These are phyloP conservation scores for Sandelia bainsii DNA, from an alignment of 2,797 vertebrate species.

Conservation along the genomic window DNA sequence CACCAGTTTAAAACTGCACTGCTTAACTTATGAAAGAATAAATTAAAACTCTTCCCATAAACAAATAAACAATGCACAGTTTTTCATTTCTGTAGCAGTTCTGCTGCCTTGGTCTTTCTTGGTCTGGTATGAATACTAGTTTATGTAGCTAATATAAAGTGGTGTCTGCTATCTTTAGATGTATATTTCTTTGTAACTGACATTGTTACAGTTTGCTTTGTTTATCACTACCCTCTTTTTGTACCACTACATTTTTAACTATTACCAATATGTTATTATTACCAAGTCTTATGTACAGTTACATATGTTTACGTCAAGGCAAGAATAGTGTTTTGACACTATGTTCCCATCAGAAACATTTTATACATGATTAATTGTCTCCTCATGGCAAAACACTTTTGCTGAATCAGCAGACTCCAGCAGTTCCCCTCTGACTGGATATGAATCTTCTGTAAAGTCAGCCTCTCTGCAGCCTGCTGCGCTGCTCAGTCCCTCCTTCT, in stretches of 20 bases:
- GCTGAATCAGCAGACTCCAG: slow-evolving; percentile 47
- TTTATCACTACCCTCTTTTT: not conserved
- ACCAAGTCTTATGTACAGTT: too few species aligned
- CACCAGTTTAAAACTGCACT: slow-evolving; percentile 1
- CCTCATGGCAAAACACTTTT: not conserved
- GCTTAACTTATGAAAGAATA: not conserved
- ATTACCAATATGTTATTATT: not conserved
- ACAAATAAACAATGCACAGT: too few species aligned
- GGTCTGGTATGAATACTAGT: not conserved
- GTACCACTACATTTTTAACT: not conserved
- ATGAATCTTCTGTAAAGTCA: slow-evolving; percentile 1
- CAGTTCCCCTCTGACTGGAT: slow-evolving; percentile 14
- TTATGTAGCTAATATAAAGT: not conserved
- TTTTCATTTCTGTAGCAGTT: too few species aligned
- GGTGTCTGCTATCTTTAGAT: not conserved
- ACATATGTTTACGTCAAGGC: not conserved
- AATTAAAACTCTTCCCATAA: not conserved
- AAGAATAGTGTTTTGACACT: slow-evolving; percentile 3
- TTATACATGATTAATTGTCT: slow-evolving; percentile 41
- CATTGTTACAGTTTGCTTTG: not conserved
- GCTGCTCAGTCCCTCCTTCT: not conserved
- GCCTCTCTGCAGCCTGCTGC: slow-evolving; percentile 15
- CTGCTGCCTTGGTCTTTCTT: not conserved
- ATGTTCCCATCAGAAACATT: not conserved
- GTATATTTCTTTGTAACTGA: not conserved